Conservation (phyloP, 2,888 invertebrate genomes). For the Dromius quadrimaculatus region DNA sequence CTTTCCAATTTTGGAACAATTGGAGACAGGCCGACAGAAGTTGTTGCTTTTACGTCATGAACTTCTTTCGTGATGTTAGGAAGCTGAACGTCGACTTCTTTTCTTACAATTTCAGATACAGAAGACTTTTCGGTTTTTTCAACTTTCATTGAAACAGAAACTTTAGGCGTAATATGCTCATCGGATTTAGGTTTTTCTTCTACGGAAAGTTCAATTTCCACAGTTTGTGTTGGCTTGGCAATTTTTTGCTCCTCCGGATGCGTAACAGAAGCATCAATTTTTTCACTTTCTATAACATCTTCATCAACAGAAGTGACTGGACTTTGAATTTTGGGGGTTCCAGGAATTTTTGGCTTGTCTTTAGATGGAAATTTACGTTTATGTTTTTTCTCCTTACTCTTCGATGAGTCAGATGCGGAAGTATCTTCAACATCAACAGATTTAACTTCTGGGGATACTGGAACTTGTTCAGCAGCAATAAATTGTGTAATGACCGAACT, state of each 20-base stretch:
- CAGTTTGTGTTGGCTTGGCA: conserved; percentile 61
- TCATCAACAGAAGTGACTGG: conserved; percentile 4
- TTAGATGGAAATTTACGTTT: conserved; percentile 46
- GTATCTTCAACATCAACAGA: conserved; percentile 53
- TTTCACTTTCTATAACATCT: conserved; percentile 45
- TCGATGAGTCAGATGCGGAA: conserved; percentile 39
- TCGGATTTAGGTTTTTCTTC: conserved; percentile 66
- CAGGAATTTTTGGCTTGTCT: conserved; percentile 19
- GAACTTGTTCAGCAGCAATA: conserved; percentile 31
- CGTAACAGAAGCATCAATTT: neutral
- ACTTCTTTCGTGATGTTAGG: conserved; percentile 57
- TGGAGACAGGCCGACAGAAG: conserved; percentile 58
- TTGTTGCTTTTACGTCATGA: conserved; percentile 52
- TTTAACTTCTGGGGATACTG: conserved; percentile 51
- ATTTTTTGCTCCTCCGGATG: conserved; percentile 4
- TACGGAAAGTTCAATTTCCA: conserved; percentile 63
- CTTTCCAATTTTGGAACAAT: conserved; percentile 61
- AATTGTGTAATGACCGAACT: conserved; percentile 37
- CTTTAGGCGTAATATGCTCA: conserved; percentile 63
- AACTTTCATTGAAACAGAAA: conserved; percentile 60
- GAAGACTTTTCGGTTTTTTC: conserved; percentile 60
- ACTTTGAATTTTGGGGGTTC: conserved; percentile 22
- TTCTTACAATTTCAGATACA: conserved; percentile 59
- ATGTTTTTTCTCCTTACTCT: conserved; percentile 45
- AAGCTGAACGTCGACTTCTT: conserved; percentile 62